Conservation (phyloP, 2,888 invertebrate genomes). For the Syrista parreyssii region DNA sequence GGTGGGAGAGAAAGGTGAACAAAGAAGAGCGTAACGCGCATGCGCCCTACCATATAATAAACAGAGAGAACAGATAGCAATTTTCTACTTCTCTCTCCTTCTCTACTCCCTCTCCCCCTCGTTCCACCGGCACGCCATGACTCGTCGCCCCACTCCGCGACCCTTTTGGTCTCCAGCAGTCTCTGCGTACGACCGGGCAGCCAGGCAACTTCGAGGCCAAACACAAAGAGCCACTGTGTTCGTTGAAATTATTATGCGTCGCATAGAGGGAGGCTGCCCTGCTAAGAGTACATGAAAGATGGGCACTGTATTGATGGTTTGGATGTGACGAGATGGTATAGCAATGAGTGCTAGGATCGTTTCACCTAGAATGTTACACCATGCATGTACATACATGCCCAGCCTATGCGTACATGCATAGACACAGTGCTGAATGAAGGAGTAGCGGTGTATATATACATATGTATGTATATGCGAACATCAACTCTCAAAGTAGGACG, state of each 20-base stretch:
- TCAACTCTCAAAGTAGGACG: background rate
- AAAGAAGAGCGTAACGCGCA: slow-evolving; percentile 23
- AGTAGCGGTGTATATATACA: background rate
- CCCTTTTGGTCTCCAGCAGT: background rate
- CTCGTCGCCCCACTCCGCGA: background rate
- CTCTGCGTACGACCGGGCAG: background rate
- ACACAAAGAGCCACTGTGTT: slow-evolving; percentile 22
- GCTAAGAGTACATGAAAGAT: background rate
- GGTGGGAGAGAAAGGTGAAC: slow-evolving; percentile 13
- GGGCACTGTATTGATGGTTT: background rate
- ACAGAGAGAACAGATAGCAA: background rate
- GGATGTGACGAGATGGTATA: background rate
- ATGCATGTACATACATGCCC: background rate
- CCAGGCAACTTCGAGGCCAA: slow-evolving; percentile 5
- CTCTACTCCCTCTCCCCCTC: background rate
- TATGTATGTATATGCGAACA: background rate
- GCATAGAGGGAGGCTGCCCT: background rate
- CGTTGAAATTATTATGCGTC: slow-evolving; percentile 22
- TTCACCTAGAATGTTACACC: background rate
- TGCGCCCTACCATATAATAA: slow-evolving; percentile 13
- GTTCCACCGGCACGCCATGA: background rate
- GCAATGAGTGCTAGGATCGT: background rate
- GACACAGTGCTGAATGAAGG: background rate
- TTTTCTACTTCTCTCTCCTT: background rate
- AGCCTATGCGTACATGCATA: background rate